Conservation (phyloP, 2,888 invertebrate genomes). For the Brassicogethes aeneus region DNA sequence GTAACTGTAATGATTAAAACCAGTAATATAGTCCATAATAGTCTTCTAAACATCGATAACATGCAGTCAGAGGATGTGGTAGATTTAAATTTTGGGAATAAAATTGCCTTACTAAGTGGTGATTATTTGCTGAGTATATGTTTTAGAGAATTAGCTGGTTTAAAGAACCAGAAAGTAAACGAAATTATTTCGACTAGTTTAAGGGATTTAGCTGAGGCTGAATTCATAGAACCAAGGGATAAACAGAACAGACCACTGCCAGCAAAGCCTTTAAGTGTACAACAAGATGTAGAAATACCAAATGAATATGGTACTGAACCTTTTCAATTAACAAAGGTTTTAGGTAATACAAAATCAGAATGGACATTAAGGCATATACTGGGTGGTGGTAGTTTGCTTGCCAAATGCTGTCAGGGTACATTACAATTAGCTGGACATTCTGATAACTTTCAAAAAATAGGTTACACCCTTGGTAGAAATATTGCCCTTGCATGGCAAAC, state of each 20-base stretch:
- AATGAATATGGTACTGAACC: conserved; percentile 24
- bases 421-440: conserved; percentile 73
- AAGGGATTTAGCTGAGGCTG: conserved; percentile 78
- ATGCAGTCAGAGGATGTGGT: conserved; percentile 41
- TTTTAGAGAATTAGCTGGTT: conserved; percentile 72
- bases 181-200: conserved; percentile 81
- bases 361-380: conserved; percentile 60
- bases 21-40: conserved; percentile 72
- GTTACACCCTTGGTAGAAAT: conserved; percentile 80
- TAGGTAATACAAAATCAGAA: conserved; percentile 61
- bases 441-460: conserved; percentile 62
- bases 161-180: conserved; percentile 69
- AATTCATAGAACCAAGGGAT: conserved; percentile 76
- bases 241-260: conserved; percentile 76
- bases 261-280: conserved; percentile 45
- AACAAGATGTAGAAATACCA: conserved; percentile 20
- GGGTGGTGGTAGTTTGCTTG: conserved; percentile 63
- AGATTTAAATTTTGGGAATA: conserved; percentile 89
- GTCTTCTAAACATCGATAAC: conserved; percentile 70
- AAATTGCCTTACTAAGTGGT: conserved; percentile 80
- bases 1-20: conserved; percentile 93
- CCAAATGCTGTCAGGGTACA: conserved; percentile 77
- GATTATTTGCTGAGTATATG: conserved; percentile 89
- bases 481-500: conserved; percentile 81
- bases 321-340: conserved; percentile 24